Conservation (phyloP, 1,140 invertebrate species). For the Aphelenchoides fujianensis region DNA sequence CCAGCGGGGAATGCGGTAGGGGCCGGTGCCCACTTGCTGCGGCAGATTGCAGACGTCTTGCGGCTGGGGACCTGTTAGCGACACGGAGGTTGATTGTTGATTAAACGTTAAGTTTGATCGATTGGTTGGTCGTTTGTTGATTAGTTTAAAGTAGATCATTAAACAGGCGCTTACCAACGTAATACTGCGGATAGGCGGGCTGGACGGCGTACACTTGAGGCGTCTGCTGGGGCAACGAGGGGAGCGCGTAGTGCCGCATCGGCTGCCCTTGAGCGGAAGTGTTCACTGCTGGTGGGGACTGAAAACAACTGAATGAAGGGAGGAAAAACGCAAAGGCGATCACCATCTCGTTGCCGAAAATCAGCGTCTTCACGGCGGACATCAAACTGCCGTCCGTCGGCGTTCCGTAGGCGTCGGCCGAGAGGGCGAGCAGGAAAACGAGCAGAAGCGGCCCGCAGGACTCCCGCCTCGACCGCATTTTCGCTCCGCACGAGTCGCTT, state of each 20-base stretch:
- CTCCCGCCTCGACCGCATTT: no score
- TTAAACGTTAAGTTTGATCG: conserved; percentile 10
- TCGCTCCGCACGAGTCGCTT: no score
- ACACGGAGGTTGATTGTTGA: neutral
- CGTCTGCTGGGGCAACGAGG: neutral
- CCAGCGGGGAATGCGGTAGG: conserved; percentile 60
- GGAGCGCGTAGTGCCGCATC: conserved; percentile 17
- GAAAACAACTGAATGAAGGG: neutral
- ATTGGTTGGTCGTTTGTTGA: neutral
- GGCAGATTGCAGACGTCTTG: conserved; percentile 43
- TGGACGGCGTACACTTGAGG: conserved; percentile 19
- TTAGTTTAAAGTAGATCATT: conserved; percentile 10
- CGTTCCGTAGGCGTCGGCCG: neutral
- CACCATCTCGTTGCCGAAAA: conserved; percentile 6
- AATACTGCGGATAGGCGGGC: conserved; percentile 22
- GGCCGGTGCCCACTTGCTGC: conserved; percentile 60
- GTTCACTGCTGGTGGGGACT: neutral
- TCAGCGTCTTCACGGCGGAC: conserved; percentile 2
- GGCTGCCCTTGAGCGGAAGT: neutral
- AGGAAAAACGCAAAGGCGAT: neutral
- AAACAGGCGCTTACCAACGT: conserved; percentile 10
- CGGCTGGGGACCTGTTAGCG: conserved; percentile 12
- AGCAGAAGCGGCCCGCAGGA: no score
- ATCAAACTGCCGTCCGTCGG: neutral
- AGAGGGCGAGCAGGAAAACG: neutral